Conservation (phyloP, 2,888 invertebrate genomes). For the Melieria crassipennis region DNA sequence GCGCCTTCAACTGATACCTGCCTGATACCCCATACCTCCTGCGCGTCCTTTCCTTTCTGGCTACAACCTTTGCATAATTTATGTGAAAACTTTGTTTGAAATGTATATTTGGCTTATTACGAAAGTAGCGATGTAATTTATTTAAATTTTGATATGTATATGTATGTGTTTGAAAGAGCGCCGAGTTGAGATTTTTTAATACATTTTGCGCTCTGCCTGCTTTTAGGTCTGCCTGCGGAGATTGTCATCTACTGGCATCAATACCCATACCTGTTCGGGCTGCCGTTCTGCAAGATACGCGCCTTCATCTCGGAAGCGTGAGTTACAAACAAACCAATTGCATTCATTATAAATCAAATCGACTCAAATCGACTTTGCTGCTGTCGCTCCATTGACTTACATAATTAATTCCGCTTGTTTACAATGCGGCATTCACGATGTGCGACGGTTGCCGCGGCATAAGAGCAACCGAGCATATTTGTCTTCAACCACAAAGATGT, state of each 20-base stretch:
- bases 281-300: conserved; percentile 81
- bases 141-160: not conserved
- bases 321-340: conserved; percentile 65
- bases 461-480: no score
- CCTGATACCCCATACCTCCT: no score
- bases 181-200: not conserved
- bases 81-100: conserved; percentile 22
- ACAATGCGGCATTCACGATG: not conserved
- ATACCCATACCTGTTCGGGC: conserved; percentile 85
- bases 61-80: conserved; percentile 14
- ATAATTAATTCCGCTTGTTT: not conserved
- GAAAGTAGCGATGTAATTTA: no score
- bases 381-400: not conserved
- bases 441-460: no score
- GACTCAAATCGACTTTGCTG: not conserved
- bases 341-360: not conserved
- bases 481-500: no score
- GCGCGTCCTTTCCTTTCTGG: no score
- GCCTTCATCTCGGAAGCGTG: conserved; percentile 88
- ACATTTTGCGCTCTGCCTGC: not conserved
- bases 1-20: no score
- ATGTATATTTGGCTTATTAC: not conserved
- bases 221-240: conserved; percentile 84
- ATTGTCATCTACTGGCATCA: conserved; percentile 87
- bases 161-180: not conserved